Base-by-base conservation (phyloP, 2,113 vertebrate genomes). In the Salvelinus namaycush region DNA sequence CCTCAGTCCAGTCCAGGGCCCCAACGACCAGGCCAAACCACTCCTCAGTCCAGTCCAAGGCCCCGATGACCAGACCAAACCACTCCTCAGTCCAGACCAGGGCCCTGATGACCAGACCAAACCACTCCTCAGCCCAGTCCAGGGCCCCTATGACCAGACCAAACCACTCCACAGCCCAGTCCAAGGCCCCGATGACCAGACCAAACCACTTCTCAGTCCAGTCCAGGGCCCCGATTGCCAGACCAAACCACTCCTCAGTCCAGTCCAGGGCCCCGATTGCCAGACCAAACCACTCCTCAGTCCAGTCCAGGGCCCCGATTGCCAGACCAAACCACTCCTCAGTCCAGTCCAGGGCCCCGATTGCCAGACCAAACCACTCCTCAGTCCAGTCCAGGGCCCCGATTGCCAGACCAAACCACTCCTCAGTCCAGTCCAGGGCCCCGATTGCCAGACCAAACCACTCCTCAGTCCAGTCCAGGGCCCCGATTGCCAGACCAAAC, bases 401-500 rank as follows among this genome's bases (percentile, higher is more conserved):
- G 9, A 11, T 44, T 9, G 0, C 39, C 39, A 44, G 2, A 0
- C 9, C 0, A 44, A 44, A 44, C 97, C 98, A 99, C 82, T 99
- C 98, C 86, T 99, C 97, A 99, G 80, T 99, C 97, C 27, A 88
- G 93, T n/a, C n/a, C n/a, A n/a, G n/a, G 81, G 97, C 97, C 75
- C 97, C 97, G 0, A 98, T 98, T 64, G 94, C 95, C 57, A 99
- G 90, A 68, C 98, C 98, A 79, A 99, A 99, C 97, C 97, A 99
- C 82, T 44, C 39, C 8, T 44, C 39, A 44, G 9, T 44, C 9
- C 39, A 44, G 9, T 11, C 9, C 39, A 8, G 8, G 39, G 39
- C 8, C 39, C 39, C 9, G 9, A 11, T 44, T 9, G 0, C 39
- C 39, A 44, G 2, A 0, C 9, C 0, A 44, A 44, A 44, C 97